phyloP scores from a whole-genome alignment of 2,113 vertebrate species.

The Apodemus speciosus region DNA sequence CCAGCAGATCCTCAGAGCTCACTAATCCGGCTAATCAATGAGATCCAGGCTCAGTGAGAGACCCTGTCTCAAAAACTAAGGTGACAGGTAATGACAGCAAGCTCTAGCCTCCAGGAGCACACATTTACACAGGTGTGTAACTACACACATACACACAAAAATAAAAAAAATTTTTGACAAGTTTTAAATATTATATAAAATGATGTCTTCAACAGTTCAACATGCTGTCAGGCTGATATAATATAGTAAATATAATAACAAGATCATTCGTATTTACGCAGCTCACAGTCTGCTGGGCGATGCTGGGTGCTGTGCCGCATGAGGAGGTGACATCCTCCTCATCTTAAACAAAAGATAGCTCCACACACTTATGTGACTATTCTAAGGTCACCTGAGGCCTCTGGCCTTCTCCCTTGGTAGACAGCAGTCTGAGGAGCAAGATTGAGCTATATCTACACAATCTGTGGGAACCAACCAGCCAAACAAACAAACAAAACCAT shows the following conservation, averaged over 20 bases:
- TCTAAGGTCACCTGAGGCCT: neutral
- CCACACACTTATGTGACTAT: neutral
- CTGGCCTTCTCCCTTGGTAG: neutral
- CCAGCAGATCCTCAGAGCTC: too few relatives aligned
- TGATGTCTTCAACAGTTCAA: neutral
- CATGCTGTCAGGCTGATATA: neutral
- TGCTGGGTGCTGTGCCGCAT: neutral
- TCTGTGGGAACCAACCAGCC: neutral
- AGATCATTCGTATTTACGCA: neutral
- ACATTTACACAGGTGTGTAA: neutral
- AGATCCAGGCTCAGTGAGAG: neutral
- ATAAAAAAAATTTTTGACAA: neutral
- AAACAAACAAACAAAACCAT: neutral
- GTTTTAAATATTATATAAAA: neutral
- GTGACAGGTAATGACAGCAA: rapidly evolving
- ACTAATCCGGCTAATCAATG: neutral
- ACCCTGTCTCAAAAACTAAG: neutral
- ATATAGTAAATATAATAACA: neutral
- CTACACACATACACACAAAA: neutral
- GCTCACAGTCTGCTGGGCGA: neutral
- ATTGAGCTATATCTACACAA: neutral
- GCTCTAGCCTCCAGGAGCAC: neutral
- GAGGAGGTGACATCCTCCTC: neutral
- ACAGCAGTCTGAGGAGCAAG: neutral
- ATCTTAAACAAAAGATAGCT: neutral